Evolutionary conservation across 2,113 vertebrate genomes (phyloP), one percentile per base, ranked within the genome.

Genomic region (Suncus etruscus): DNA sequence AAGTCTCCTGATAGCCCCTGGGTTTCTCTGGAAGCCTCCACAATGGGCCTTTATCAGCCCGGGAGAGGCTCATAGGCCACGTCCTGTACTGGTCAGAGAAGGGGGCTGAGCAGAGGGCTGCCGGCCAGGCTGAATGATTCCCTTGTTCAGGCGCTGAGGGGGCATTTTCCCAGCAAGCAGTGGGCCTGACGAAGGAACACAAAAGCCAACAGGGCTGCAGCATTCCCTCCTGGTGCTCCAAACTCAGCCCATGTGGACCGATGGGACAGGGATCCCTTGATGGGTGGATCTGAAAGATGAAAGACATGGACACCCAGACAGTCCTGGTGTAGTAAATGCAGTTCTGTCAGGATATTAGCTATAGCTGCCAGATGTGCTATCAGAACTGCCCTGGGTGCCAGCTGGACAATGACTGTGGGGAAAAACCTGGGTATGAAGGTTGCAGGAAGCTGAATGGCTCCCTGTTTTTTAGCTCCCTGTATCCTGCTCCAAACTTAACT

Each of bases 21-120:
- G 61, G 48, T 92, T 93, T 92, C 90, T 92, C 66, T 76, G 86
- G 87, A 82, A 80, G 54, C 90, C 74, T 39, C 88, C 82, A 95
- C 95, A 95, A 94, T 92, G 91, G 90, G n/a, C 88, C 86, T 94
- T 94, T 92, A 96, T 95, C 95, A 95, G 66, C 32, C n/a, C 0
- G 0, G 27, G 54, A 68, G 81, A 8, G 73, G 65, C 73, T 86
- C 85, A 90, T 54, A 79, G 89, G 65, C 82, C 24, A 0, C 16
- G 89, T 32, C 89, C 84, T 66, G 81, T 32, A 75, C 75, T 77
- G 72, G 68, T 63, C 69, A 69, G 84, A 61, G 73, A 81, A 86
- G n/a, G 63, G 51, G 63, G 63, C 48, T 16, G 25, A 45, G 18
- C 83, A 73, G 91, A 89, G 85, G 92, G 92, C 50, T 39, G 70